Percentiles rank a stretch among this genome's conserved stretches.
Evolutionary conservation across 2,113 vertebrate species (phyloP).

Genomic region (Leptocoma aspasia): DNA sequence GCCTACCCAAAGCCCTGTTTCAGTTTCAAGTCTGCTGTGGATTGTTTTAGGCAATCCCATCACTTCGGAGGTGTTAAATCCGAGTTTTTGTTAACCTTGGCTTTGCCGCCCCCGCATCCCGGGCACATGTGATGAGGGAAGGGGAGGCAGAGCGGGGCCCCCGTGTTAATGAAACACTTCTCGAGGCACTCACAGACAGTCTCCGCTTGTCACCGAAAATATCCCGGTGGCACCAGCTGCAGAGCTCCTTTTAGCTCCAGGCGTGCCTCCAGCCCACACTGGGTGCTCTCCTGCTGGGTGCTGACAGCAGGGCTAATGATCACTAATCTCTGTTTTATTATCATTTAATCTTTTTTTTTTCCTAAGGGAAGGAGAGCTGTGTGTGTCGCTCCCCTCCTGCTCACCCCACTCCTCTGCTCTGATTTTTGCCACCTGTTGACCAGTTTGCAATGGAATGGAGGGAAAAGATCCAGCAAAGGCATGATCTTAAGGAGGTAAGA

Average conservation of each 20-base stretch:
- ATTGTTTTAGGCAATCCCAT: not conserved
- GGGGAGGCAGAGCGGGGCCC: not conserved
- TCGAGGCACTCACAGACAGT: accelerated
- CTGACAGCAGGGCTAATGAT: not conserved
- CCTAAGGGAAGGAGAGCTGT: not conserved
- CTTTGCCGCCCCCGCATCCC: accelerated
- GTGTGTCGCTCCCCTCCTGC: not conserved
- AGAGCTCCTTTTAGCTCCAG: not conserved
- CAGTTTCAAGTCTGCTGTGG: not conserved
- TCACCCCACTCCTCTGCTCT: not conserved
- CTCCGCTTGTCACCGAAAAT: not conserved
- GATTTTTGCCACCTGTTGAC: not conserved
- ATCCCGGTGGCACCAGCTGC: not conserved
- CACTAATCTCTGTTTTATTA: not conserved
- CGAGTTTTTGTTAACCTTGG: not conserved
- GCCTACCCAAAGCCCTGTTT: not conserved
- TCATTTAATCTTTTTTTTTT: not conserved
- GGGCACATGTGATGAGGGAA: accelerated
- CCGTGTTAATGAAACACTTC: not conserved
- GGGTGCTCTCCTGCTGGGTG: not conserved
- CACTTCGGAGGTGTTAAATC: not conserved
- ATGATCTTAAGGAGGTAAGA: not conserved
- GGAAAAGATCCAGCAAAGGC: not conserved
- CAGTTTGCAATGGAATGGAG: not conserved
- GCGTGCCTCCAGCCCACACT: not conserved